phyloP scores from a whole-genome alignment of 2,888 invertebrate species.

The Lepidochrysops patricia region DNA sequence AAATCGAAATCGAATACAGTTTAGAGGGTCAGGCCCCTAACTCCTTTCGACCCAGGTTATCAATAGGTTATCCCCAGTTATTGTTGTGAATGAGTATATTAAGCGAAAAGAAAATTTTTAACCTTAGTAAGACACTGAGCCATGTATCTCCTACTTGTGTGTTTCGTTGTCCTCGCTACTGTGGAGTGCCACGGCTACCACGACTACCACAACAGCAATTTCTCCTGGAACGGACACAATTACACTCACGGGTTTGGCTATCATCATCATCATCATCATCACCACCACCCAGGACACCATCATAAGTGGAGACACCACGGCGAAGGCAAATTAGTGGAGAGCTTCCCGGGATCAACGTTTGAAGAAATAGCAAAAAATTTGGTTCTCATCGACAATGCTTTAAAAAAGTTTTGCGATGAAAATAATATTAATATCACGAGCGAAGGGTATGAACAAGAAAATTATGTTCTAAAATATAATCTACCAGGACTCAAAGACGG shows the following conservation, averaged over 20 bases:
- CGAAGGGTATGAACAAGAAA: not conserved
- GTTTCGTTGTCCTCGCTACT: not conserved
- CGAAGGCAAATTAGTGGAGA: too few species aligned
- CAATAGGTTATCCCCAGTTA: not conserved
- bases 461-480: not conserved
- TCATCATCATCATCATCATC: not conserved
- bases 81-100: too few species aligned
- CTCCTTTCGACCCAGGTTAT: not conserved
- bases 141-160: not conserved
- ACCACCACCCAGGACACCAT: not conserved
- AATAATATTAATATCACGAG: not conserved
- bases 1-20: too few species aligned
- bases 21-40: too few species aligned
- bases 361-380: not conserved
- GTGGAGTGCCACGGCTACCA: not conserved
- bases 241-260: not conserved
- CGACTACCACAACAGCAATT: not conserved
- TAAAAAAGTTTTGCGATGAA: not conserved
- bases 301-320: not conserved
- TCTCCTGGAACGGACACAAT: not conserved
- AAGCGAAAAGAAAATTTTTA: not conserved
- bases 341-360: not conserved
- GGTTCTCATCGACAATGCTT: not conserved
- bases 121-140: not conserved
- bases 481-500: not conserved